These are phyloP conservation scores for Planiliza haematocheilus DNA, from an alignment of 2,113 vertebrate species.

Conservation along the genomic window DNA sequence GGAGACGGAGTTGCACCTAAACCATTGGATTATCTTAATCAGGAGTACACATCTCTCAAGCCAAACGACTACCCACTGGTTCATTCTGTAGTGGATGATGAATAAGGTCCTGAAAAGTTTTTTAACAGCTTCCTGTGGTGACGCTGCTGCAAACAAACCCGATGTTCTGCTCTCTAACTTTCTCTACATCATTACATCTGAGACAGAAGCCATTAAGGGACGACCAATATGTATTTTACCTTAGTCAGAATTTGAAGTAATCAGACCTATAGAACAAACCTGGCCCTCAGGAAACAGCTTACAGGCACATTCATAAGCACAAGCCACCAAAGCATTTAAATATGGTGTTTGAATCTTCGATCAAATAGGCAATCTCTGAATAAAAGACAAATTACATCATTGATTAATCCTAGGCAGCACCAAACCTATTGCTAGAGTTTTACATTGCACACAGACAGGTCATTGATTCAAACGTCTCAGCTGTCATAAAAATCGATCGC, in stretches of 20 bases:
- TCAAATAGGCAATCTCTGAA: background rate
- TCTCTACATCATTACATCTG: slow-evolving; percentile 21
- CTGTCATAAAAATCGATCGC: slow-evolving; percentile 4
- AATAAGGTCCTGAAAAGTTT: slow-evolving; percentile 6
- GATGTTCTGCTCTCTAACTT: background rate
- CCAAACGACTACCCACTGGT: background rate
- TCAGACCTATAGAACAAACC: background rate
- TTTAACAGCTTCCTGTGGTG: slow-evolving; percentile 19
- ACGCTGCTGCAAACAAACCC: background rate
- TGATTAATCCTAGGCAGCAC: slow-evolving; percentile 5
- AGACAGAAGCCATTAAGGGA: slow-evolving; percentile 2
- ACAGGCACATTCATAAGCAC: background rate
- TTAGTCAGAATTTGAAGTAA: no score
- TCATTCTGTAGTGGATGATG: background rate
- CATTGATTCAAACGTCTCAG: slow-evolving; percentile 12
- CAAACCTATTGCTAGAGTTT: background rate
- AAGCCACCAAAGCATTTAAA: background rate
- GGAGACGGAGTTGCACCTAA: background rate
- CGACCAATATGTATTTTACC: slow-evolving; percentile 27
- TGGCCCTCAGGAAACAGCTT: background rate
- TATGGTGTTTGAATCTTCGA: background rate
- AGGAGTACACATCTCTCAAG: slow-evolving; percentile 37
- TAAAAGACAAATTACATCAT: background rate
- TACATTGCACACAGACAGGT: background rate
- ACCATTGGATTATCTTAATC: slow-evolving; percentile 23